phyloP scores from a whole-genome alignment of 2,797 vertebrate genomes.

The Channallabes apus region DNA sequence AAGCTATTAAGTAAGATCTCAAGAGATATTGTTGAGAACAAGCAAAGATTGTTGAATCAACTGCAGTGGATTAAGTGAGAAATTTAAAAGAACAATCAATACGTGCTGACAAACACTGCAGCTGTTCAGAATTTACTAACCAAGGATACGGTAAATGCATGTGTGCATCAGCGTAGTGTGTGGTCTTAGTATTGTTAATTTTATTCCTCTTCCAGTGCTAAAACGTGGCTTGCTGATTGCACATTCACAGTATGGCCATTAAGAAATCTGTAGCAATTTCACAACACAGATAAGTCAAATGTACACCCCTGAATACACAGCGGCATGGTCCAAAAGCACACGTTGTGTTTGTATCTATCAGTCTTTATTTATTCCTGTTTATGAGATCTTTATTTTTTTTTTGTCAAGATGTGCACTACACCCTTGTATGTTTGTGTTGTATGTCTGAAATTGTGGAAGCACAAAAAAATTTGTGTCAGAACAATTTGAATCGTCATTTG shows the following conservation, averaged over 20 bases:
- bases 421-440: neutral
- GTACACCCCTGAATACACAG: neutral
- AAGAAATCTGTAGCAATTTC: neutral
- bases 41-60: neutral
- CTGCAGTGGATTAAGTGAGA: neutral
- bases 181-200: neutral
- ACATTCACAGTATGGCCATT: neutral
- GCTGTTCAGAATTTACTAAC: neutral
- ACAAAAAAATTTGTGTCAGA: neutral
- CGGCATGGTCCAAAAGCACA: neutral
- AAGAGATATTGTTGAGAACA: neutral
- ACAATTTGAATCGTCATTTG: neutral
- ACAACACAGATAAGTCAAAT: neutral
- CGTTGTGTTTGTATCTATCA: constrained; percentile 26
- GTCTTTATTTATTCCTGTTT: constrained; percentile 38
- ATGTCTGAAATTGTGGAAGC: neutral
- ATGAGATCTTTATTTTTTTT: constrained; percentile 1
- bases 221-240: neutral
- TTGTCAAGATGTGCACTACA: neutral
- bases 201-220: neutral
- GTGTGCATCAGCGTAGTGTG: neutral
- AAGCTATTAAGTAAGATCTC: neutral
- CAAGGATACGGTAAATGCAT: neutral
- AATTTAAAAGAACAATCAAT: constrained; percentile 19
- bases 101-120: constrained; percentile 4